A percentile compares a stretch with the other conserved stretches of the same genome.
Conservation (phyloP, 2,797 vertebrate species). For the Heterohyrax brucei region DNA sequence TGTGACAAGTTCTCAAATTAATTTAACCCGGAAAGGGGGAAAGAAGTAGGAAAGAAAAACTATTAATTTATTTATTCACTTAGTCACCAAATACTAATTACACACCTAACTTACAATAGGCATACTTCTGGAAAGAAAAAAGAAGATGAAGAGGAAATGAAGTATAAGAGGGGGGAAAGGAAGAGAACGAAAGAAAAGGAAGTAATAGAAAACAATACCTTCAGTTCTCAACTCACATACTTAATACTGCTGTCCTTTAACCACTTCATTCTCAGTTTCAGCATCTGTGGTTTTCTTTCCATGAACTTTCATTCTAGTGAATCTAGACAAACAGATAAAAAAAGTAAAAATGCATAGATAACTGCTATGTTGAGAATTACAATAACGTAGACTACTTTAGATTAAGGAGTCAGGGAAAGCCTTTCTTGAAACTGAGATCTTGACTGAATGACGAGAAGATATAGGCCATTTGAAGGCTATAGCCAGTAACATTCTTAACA, state of each 20-base stretch:
- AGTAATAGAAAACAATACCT: background rate
- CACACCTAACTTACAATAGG: background rate
- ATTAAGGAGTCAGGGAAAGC: background rate
- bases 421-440: conserved; percentile 26
- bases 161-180: rapidly evolving
- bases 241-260: background rate
- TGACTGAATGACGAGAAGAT: background rate
- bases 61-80: background rate
- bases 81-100: background rate
- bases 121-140: background rate
- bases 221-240: background rate
- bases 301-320: background rate
- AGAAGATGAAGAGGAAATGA: too few species aligned
- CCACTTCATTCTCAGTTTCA: background rate
- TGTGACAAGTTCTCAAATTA: background rate
- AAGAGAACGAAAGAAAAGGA: background rate
- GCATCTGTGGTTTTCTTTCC: background rate
- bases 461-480: background rate
- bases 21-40: background rate
- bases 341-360: conserved; percentile 11
- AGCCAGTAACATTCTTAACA: background rate
- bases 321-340: background rate
- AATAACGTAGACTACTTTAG: background rate
- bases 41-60: background rate
- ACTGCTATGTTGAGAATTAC: conserved; percentile 10